Base-by-base conservation (phyloP, 2,888 invertebrate species). In the Mactromeris polynyma region DNA sequence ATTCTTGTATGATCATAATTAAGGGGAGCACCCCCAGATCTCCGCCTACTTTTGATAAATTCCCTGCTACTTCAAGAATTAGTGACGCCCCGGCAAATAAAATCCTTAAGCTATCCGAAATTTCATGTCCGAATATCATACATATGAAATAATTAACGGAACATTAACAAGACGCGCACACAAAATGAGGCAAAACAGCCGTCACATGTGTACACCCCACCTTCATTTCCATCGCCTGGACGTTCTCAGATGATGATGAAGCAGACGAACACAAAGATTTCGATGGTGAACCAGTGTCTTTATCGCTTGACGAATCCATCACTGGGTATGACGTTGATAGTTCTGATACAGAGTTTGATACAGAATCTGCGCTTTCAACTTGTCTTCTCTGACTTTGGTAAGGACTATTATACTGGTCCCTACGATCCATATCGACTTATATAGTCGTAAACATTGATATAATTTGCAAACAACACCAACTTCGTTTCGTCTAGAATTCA, bases 181-280 rank as follows among this genome's bases (percentile, higher is more conserved):
- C 26, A 2, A 9, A 26, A 4, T 9, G 0, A 6, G 7, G 58
- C 0, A 0, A 64, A n/a, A 1, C 2, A 26, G 26, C 7, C 26
- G 58, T 64, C 58, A 4, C 26, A 51, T 26, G 1, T 11, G n/a
- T n/a, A 6, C n/a, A 26, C 4, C 31, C 64, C 83, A 91, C 93
- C 87, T 90, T 92, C 69, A 90, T 84, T 83, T 94, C 93, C 64
- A 90, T 91, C 14, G 92, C 89, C 9, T 93, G 94, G n/a, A 96
- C 94, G 90, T 96, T 96, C 91, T 96, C 96, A 17, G 96, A 96
- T 0, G 96, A 96, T 1, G 96, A 95, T 7, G 96, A 96, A n/a
- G 95, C 94, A 36, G 96, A 96, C 1, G 96, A 96, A 90, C 95
- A 95, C 4, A 96, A 87, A 14, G 96, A 96, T 87, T 96, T 96